Evolutionary conservation across 2,797 vertebrate species (phyloP).

Genomic region (Syngnathus acus): DNA sequence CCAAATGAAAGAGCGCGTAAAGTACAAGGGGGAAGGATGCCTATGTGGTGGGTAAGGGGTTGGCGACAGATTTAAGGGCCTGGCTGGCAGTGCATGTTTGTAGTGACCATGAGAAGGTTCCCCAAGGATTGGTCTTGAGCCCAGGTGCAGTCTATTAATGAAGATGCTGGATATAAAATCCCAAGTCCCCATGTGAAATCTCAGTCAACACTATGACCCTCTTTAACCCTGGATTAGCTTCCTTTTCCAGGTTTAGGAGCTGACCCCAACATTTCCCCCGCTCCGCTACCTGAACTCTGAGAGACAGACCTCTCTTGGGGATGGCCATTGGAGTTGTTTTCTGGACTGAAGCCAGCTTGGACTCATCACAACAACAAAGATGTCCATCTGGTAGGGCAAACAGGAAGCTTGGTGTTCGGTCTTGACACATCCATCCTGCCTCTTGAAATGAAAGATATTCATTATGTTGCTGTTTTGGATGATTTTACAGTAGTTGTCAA

Average conservation of each 20-base stretch:
- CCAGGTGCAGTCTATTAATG: slow-evolving; percentile 71
- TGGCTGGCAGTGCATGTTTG: slow-evolving; percentile 24
- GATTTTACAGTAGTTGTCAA: background rate
- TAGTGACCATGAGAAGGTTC: slow-evolving; percentile 47
- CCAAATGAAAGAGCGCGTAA: slow-evolving; percentile 29
- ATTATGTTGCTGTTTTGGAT: background rate
- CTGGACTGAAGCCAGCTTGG: slow-evolving; percentile 52
- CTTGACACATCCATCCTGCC: slow-evolving; percentile 23
- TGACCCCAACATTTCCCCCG: slow-evolving; percentile 17
- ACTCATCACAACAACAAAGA: slow-evolving; percentile 39
- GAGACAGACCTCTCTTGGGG: slow-evolving; percentile 53
- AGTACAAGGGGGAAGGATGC: slow-evolving; percentile 25
- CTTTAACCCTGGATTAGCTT: slow-evolving; percentile 70
- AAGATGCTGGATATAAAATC: slow-evolving; percentile 46
- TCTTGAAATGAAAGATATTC: slow-evolving; percentile 7
- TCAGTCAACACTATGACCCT: slow-evolving; percentile 69
- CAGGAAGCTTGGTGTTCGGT: slow-evolving; percentile 35
- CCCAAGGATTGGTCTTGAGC: slow-evolving; percentile 44
- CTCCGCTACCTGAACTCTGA: slow-evolving; percentile 44
- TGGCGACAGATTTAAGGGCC: slow-evolving; percentile 56
- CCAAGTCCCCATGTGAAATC: slow-evolving; percentile 54
- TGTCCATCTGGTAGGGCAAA: slow-evolving; percentile 42
- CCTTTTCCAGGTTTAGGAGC: slow-evolving; percentile 65
- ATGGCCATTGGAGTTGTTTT: slow-evolving; percentile 34
- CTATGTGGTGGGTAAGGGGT: slow-evolving; percentile 44